Evolutionary conservation across 2,113 vertebrate genomes (phyloP).

Genomic region (Cepphus grylle): DNA sequence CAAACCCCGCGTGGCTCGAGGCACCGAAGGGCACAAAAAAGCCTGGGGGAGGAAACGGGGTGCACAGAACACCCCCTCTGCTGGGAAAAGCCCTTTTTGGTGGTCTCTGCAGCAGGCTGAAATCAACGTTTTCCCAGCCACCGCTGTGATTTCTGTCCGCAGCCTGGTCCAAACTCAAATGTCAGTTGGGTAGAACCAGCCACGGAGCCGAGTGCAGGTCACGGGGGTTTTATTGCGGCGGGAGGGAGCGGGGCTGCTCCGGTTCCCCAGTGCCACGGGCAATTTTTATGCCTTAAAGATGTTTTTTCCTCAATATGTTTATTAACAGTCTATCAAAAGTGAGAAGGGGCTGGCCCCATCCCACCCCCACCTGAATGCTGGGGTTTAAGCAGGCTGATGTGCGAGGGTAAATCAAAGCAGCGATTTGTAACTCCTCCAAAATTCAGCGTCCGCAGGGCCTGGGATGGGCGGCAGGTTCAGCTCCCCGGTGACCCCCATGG

Average conservation of each 20-base stretch:
- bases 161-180: background rate
- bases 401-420: background rate
- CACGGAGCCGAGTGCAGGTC: rapidly evolving
- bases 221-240: background rate
- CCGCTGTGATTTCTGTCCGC: background rate
- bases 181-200: background rate
- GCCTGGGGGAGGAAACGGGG: rapidly evolving
- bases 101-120: background rate
- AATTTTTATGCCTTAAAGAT: background rate
- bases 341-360: background rate
- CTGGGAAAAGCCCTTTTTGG: background rate
- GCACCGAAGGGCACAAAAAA: background rate
- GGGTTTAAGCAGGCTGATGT: background rate
- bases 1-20: rapidly evolving
- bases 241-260: background rate
- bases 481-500: rapidly evolving
- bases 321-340: background rate
- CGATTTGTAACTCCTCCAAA: background rate
- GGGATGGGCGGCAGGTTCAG: background rate
- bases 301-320: background rate
- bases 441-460: background rate
- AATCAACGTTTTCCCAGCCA: background rate
- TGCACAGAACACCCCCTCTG: background rate
- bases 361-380: rapidly evolving
- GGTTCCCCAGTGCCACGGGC: rapidly evolving